These are phyloP conservation scores for Taurulus bubalis DNA, from an alignment of 2,113 vertebrate species.

Conservation along the genomic window DNA sequence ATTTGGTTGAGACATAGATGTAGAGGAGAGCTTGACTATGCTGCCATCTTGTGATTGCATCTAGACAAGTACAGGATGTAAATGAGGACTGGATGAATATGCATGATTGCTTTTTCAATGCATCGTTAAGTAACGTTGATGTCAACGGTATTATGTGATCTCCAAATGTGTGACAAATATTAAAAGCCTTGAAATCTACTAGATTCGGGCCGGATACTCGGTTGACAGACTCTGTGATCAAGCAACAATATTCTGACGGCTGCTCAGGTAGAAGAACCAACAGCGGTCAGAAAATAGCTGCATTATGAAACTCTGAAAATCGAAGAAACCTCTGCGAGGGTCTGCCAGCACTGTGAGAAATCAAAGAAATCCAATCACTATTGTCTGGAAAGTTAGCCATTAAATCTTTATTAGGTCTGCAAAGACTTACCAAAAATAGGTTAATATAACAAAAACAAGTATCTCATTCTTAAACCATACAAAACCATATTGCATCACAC, in stretches of 20 bases:
- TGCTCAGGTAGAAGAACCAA: slow-evolving; percentile 38
- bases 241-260: slow-evolving; percentile 37
- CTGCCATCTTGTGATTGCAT: slow-evolving; percentile 82
- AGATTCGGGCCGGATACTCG: slow-evolving; percentile 1
- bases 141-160: not conserved
- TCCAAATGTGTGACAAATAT: not conserved
- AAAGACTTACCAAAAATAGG: slow-evolving; percentile 81
- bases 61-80: slow-evolving; percentile 57
- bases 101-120: not conserved
- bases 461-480: slow-evolving; percentile 78
- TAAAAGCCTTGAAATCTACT: not conserved
- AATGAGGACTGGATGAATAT: slow-evolving; percentile 26
- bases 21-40: slow-evolving; percentile 69
- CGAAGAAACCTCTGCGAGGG: slow-evolving; percentile 3
- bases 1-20: slow-evolving; percentile 43
- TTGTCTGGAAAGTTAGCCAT: slow-evolving; percentile 71
- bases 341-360: slow-evolving; percentile 15
- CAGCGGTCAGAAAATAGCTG: slow-evolving; percentile 51
- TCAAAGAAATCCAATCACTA: slow-evolving; percentile 53
- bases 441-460: slow-evolving; percentile 83
- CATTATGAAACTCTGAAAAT: slow-evolving; percentile 52
- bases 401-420: slow-evolving; percentile 83
- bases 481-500: slow-evolving; percentile 79
- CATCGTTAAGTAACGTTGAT: not conserved
- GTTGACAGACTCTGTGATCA: slow-evolving; percentile 31